Conservation (phyloP, 2,888 invertebrate species). For the Ophonus ardosiacus region DNA sequence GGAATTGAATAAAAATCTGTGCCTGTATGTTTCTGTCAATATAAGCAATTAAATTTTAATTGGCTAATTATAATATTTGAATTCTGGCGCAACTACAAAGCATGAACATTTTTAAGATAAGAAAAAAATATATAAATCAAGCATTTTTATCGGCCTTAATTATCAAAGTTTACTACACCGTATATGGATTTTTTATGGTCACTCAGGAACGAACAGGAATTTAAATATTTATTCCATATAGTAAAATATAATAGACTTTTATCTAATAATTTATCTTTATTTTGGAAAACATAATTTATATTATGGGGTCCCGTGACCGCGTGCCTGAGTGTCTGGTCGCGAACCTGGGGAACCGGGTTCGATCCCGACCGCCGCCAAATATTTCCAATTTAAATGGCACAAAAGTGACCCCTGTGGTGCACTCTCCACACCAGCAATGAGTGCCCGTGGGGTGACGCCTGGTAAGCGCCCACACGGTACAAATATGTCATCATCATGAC, state of each 20-base stretch:
- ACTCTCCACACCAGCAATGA: too few species aligned
- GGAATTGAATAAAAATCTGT: neutral
- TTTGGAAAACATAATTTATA: neutral
- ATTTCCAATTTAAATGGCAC: too few species aligned
- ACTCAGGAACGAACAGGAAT: neutral
- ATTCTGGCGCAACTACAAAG: neutral
- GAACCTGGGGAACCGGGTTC: too few species aligned
- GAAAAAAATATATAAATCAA: neutral
- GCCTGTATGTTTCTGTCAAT: constrained; percentile 1
- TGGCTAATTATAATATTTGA: constrained; percentile 6
- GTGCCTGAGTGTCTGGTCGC: too few species aligned
- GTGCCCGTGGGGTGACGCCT: too few species aligned
- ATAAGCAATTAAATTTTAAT: constrained; percentile 20
- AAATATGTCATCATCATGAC: too few species aligned
- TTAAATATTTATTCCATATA: neutral
- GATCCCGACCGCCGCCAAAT: too few species aligned
- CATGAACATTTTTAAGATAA: neutral
- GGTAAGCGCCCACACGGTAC: too few species aligned
- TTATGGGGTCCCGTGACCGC: too few species aligned
- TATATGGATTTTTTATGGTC: neutral
- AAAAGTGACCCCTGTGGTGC: too few species aligned
- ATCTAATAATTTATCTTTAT: neutral
- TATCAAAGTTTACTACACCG: neutral
- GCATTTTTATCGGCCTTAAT: neutral
- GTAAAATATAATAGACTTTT: neutral